phyloP scores from a whole-genome alignment of 2,888 invertebrate species.

The Pseudanteris insignis region DNA sequence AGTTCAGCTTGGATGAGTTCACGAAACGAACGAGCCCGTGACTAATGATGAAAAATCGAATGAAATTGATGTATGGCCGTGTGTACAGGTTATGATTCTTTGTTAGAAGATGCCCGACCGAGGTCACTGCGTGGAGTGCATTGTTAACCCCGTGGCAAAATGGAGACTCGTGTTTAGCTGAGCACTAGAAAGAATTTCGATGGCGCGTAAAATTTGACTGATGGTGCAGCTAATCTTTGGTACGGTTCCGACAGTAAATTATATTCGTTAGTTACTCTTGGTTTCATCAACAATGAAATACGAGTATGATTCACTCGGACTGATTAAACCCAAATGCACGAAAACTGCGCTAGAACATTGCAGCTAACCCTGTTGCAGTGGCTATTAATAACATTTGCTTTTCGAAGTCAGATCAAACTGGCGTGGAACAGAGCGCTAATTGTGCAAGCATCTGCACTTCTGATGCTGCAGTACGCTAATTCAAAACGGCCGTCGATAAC shows the following conservation, averaged over 20 bases:
- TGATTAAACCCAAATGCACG: conserved; percentile 36
- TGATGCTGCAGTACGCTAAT: too few species aligned
- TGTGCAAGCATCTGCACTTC: conserved; percentile 20
- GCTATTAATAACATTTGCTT: conserved; percentile 42
- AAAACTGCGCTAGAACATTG: conserved; percentile 16
- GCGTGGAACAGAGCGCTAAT: conserved; percentile 12
- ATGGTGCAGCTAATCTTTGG: conserved; percentile 8
- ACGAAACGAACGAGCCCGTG: too few species aligned
- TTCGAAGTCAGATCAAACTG: conserved; percentile 26
- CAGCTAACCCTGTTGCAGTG: conserved; percentile 31
- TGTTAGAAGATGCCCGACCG: too few species aligned
- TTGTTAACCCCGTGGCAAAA: too few species aligned
- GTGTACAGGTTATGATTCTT: too few species aligned
- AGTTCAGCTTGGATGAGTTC: too few species aligned
- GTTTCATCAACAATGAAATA: conserved; percentile 36
- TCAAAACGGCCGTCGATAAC: too few species aligned
- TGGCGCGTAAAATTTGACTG: conserved; percentile 28
- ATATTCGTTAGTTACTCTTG: conserved; percentile 26
- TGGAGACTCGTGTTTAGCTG: conserved; percentile 5
- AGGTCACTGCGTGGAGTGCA: too few species aligned
- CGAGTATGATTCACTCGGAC: conserved; percentile 35
- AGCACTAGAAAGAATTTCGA: conserved; percentile 13
- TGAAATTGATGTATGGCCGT: not conserved
- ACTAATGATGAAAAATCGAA: not conserved
- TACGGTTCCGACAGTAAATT: conserved; percentile 27